A percentile compares a stretch with the other conserved stretches of the same genome.
Conservation (phyloP, 2,113 vertebrate genomes). For the Mobula birostris region DNA sequence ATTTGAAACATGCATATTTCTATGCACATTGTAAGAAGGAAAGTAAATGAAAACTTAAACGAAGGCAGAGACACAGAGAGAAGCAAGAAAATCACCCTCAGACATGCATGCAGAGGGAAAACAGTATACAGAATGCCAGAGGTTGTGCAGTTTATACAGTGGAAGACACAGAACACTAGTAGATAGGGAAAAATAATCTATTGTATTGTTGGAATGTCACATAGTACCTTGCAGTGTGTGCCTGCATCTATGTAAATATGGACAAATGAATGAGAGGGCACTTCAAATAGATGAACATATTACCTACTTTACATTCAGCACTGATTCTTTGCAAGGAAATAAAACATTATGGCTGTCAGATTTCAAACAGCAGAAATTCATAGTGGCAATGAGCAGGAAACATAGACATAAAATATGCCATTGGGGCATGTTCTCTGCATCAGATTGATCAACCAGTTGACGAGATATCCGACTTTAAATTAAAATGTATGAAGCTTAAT, state of each 20-base stretch:
- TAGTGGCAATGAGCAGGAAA: background rate
- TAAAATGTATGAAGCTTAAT: background rate
- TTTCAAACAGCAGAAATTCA: background rate
- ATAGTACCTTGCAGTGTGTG: background rate
- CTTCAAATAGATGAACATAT: background rate
- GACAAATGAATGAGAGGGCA: background rate
- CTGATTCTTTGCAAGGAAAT: background rate
- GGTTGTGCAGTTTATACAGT: no score
- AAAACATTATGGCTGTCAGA: background rate
- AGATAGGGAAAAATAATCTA: no score
- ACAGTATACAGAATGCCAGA: no score
- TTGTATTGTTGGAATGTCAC: background rate
- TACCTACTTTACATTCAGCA: background rate
- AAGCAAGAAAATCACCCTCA: no score
- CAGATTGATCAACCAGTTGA: background rate
- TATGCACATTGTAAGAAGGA: background rate
- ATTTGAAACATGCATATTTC: no score
- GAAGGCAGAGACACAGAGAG: no score
- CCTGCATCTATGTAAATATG: background rate
- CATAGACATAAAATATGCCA: background rate
- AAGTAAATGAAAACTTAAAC: background rate
- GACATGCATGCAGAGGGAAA: no score
- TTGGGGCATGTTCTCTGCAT: background rate
- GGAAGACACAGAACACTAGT: no score
- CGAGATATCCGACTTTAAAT: background rate